A percentile compares a stretch with the other conserved stretches of the same genome.
phyloP scores from a whole-genome alignment of 2,113 vertebrate species.

The Ariopsis seemanni region DNA sequence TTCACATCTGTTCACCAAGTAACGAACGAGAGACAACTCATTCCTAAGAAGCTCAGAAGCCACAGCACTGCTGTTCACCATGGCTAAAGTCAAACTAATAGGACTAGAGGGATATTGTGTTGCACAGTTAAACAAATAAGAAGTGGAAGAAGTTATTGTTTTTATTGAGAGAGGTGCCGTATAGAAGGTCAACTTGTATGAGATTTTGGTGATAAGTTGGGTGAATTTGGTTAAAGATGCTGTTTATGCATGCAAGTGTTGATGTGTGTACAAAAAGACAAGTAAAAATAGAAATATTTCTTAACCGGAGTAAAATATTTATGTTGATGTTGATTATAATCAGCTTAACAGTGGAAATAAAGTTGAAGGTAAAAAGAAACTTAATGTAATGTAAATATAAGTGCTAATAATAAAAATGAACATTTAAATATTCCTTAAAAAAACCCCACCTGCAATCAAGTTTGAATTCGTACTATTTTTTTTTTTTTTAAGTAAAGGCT shows the following conservation, averaged over 20 bases:
- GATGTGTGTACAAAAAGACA: not conserved
- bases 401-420: not conserved
- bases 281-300: not conserved
- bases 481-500: too few species aligned
- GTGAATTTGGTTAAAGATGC: not conserved
- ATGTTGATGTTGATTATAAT: not conserved
- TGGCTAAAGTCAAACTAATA: not conserved
- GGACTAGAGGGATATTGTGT: not conserved
- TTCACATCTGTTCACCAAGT: slow-evolving; percentile 32
- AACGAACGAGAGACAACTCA: slow-evolving; percentile 25
- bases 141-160: not conserved
- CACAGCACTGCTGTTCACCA: not conserved
- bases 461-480: too few species aligned
- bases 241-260: not conserved
- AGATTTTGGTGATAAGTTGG: not conserved
- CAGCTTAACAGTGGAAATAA: not conserved
- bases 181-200: not conserved
- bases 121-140: not conserved
- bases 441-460: too few species aligned
- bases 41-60: not conserved
- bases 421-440: not conserved
- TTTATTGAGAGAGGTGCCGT: not conserved
- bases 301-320: not conserved
- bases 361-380: not conserved
- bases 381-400: not conserved